A percentile compares a stretch with the other conserved stretches of the same genome.
phyloP scores from a whole-genome alignment of 2,888 invertebrate genomes.

The Drosophila koepferae region DNA sequence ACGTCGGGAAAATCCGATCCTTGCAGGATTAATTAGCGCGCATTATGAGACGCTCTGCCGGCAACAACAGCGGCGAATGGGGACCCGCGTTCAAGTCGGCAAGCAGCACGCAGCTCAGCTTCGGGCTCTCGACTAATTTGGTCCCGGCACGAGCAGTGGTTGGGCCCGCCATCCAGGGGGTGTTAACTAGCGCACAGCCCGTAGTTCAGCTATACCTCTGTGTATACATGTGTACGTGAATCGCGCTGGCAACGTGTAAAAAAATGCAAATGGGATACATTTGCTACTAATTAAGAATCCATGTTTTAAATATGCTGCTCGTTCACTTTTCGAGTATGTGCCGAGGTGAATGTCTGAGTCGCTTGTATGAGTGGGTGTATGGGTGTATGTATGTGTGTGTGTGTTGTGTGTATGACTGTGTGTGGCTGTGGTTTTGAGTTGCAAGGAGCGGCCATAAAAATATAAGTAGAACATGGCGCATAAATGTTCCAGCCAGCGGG shows the following conservation, averaged over 20 bases:
- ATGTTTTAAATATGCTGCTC: constrained; percentile 81
- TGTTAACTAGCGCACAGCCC: constrained; percentile 62
- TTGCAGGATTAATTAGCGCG: constrained; percentile 85
- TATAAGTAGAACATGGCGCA: constrained; percentile 80
- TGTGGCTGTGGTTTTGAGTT: constrained; percentile 63
- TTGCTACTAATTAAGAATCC: constrained; percentile 83
- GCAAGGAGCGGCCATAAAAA: constrained; percentile 74
- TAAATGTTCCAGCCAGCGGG: constrained; percentile 67
- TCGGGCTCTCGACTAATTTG: constrained; percentile 56
- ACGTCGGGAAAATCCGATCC: constrained; percentile 84
- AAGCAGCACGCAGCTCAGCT: constrained; percentile 33
- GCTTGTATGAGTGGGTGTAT: constrained; percentile 8
- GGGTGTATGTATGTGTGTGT: not conserved
- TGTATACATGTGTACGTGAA: constrained; percentile 65
- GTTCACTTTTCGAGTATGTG: constrained; percentile 33
- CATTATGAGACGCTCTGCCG: constrained; percentile 82
- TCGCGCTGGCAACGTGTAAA: constrained; percentile 59
- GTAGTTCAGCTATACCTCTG: constrained; percentile 48
- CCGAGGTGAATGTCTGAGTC: constrained; percentile 41
- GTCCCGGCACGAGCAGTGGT: constrained; percentile 21
- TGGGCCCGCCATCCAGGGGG: constrained; percentile 45
- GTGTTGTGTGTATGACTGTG: constrained; percentile 25
- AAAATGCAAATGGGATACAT: constrained; percentile 74
- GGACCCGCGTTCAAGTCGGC: constrained; percentile 26
- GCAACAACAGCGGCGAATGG: constrained; percentile 27